A percentile compares a stretch with the other conserved stretches of the same genome.
Evolutionary conservation across 2,113 vertebrate species (phyloP).

Genomic region (Oryzias celebensis): DNA sequence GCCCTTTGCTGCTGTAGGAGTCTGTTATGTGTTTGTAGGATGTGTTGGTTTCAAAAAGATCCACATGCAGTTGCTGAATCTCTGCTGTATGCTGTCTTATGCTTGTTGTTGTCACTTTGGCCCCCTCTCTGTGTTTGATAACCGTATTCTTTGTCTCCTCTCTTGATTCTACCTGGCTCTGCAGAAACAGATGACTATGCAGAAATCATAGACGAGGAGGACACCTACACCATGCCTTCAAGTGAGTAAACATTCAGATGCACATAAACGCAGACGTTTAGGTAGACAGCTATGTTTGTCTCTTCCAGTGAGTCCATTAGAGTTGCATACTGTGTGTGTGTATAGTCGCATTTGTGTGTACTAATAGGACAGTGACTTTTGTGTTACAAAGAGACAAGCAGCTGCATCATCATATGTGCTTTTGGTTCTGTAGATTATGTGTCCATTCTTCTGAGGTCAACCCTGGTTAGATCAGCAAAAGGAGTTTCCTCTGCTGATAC

Average conservation of each 20-base stretch:
- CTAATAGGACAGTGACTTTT: neutral
- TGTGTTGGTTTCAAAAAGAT: too few relatives aligned
- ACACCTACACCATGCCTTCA: slow-evolving; percentile 98
- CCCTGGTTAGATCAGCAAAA: neutral
- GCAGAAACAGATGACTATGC: slow-evolving; percentile 98
- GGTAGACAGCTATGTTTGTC: slow-evolving; percentile 1
- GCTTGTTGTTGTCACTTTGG: slow-evolving; percentile 1
- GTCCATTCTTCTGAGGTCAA: neutral
- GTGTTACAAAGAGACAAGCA: neutral
- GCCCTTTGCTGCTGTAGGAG: neutral
- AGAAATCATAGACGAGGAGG: slow-evolving; percentile 98
- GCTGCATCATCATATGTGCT: too few relatives aligned
- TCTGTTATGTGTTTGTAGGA: too few relatives aligned
- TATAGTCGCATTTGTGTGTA: neutral
- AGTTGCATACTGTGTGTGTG: slow-evolving; percentile 1
- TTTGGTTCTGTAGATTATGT: neutral
- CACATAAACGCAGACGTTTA: neutral
- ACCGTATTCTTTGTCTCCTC: neutral
- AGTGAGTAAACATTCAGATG: slow-evolving; percentile 81
- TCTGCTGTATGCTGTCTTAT: neutral
- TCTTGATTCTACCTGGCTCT: slow-evolving; percentile 20
- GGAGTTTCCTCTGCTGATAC: too few relatives aligned
- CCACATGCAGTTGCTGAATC: neutral
- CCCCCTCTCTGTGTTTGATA: neutral
- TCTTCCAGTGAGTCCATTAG: neutral